Evolutionary conservation across 1,140 invertebrate species (phyloP).

Genomic region (Subanguina moxae): DNA sequence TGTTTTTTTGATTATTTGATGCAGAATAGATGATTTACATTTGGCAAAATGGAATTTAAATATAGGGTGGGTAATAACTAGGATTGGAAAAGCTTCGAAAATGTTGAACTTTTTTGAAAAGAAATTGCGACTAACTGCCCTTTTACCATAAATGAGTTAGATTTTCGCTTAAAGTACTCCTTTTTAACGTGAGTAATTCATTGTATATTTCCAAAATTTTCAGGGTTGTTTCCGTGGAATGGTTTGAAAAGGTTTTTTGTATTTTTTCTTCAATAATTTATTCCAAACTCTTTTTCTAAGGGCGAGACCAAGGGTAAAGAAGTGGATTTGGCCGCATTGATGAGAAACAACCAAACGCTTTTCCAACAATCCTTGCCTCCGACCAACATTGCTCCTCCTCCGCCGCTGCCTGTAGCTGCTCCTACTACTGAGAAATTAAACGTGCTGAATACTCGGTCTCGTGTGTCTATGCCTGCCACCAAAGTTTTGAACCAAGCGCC

Average conservation of each 20-base stretch:
- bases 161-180: too few species aligned
- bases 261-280: neutral
- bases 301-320: constrained; percentile 99
- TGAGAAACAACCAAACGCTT: constrained; percentile 36
- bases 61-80: too few species aligned
- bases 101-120: too few species aligned
- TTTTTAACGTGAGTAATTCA: too few species aligned
- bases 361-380: constrained; percentile 14
- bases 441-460: neutral
- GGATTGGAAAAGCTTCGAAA: too few species aligned
- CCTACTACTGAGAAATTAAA: neutral
- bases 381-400: neutral
- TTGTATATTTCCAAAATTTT: too few species aligned
- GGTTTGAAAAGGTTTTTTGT: constrained; percentile 37
- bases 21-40: too few species aligned
- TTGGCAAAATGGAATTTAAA: too few species aligned
- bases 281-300: constrained; percentile 28
- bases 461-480: neutral
- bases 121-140: too few species aligned
- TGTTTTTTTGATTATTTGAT: too few species aligned
- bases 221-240: constrained; percentile 34
- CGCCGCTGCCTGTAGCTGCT: neutral
- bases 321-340: constrained; percentile 63
- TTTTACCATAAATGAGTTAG: too few species aligned
- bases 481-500: neutral